Conservation (phyloP, 2,888 invertebrate species). For the Ceraclea dissimilis region DNA sequence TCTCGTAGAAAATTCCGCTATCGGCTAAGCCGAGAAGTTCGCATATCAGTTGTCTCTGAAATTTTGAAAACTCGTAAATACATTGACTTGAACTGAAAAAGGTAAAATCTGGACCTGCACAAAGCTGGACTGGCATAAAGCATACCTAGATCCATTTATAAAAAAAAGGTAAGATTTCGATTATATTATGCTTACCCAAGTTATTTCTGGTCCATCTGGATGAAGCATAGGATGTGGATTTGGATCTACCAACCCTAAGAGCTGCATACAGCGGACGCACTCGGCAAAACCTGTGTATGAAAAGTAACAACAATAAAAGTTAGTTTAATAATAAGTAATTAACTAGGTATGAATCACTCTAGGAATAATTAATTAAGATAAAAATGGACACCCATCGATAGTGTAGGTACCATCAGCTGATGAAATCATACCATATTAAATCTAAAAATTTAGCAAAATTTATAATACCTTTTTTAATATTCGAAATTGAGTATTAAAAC, state of each 20-base stretch:
- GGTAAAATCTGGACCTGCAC: too few species aligned
- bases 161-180: too few species aligned
- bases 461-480: too few species aligned
- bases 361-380: neutral
- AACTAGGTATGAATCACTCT: neutral
- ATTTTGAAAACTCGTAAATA: too few species aligned
- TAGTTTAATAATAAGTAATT: neutral
- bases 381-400: too few species aligned
- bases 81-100: neutral
- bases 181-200: slow-evolving; percentile 88
- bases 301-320: too few species aligned
- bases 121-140: too few species aligned
- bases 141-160: too few species aligned
- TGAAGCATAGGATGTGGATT: slow-evolving; percentile 86
- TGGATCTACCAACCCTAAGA: slow-evolving; percentile 80
- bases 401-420: too few species aligned
- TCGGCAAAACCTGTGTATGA: slow-evolving; percentile 69
- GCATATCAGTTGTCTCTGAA: slow-evolving; percentile 75
- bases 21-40: slow-evolving; percentile 76
- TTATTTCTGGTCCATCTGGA: slow-evolving; percentile 89
- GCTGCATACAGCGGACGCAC: slow-evolving; percentile 78
- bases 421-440: too few species aligned
- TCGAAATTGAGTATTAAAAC: too few species aligned
- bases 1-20: slow-evolving; percentile 86
- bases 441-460: too few species aligned